Evolutionary conservation across 2,888 invertebrate genomes (phyloP).

Genomic region (Patella caerulea): DNA sequence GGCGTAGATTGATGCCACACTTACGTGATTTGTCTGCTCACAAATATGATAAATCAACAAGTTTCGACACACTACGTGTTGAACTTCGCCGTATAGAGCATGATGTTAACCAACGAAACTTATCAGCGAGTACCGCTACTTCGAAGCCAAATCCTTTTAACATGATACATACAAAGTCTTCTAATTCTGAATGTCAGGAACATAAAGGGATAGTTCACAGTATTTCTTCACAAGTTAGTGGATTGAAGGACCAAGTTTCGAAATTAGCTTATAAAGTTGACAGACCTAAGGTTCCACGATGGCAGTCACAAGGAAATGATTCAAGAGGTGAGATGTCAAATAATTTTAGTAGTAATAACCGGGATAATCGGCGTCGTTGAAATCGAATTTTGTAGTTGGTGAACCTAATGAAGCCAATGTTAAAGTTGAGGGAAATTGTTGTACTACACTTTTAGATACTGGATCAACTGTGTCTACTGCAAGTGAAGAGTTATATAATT

Average conservation of each 20-base stretch:
- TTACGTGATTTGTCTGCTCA: too few species aligned
- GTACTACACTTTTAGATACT: slow-evolving; percentile 5
- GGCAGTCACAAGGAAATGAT: neutral
- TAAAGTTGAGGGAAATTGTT: neutral
- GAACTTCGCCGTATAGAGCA: too few species aligned
- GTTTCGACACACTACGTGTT: too few species aligned
- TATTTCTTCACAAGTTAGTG: neutral
- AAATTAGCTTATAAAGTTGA: neutral
- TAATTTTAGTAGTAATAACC: neutral
- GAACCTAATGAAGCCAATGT: neutral
- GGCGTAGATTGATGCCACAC: too few species aligned
- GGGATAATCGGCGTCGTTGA: neutral
- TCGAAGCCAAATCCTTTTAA: too few species aligned
- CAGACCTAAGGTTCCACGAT: too few species aligned
- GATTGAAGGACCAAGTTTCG: neutral
- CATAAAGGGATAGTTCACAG: neutral
- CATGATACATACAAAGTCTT: neutral
- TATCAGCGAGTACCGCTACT: too few species aligned
- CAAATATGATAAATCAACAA: too few species aligned
- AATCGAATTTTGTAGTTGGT: neutral
- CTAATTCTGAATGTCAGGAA: neutral
- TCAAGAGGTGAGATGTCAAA: neutral
- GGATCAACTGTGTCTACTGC: too few species aligned
- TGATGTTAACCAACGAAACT: too few species aligned
- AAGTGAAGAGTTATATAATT: too few species aligned